Percentiles rank a stretch among this genome's conserved stretches.
These are phyloP conservation scores for Nematolebias whitei DNA, from an alignment of 2,113 vertebrate genomes.

Conservation along the genomic window DNA sequence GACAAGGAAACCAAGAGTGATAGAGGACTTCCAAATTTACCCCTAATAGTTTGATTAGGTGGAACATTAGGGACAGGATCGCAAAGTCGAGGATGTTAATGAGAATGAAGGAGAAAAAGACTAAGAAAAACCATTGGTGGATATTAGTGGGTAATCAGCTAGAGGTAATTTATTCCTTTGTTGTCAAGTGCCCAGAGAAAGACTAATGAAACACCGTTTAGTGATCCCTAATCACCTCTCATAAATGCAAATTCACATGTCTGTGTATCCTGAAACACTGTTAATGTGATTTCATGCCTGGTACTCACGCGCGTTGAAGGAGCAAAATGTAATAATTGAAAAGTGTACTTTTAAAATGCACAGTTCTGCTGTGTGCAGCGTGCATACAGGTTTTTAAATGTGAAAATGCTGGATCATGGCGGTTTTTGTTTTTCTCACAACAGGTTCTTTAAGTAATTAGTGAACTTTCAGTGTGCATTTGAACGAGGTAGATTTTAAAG, in stretches of 20 bases:
- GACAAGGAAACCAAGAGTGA: slow-evolving; percentile 9
- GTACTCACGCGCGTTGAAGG: slow-evolving; percentile 25
- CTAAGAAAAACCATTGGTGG: slow-evolving; percentile 38
- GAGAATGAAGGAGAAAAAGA: slow-evolving; percentile 32
- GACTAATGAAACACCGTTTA: slow-evolving; percentile 78
- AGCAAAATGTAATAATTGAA: neutral
- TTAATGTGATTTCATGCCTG: slow-evolving; percentile 7
- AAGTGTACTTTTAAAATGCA: slow-evolving; percentile 26
- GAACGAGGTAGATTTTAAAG: slow-evolving; percentile 17
- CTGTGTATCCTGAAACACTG: slow-evolving; percentile 31
- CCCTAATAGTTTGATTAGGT: slow-evolving; percentile 62
- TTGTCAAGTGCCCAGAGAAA: slow-evolving; percentile 71
- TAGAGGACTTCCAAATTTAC: slow-evolving; percentile 33
- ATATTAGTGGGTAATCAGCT: slow-evolving; percentile 81
- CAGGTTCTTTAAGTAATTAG: slow-evolving; percentile 20
- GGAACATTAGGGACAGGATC: slow-evolving; percentile 43
- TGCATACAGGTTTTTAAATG: slow-evolving; percentile 22
- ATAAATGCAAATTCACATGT: slow-evolving; percentile 25
- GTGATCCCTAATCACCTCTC: slow-evolving; percentile 76
- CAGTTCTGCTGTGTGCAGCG: slow-evolving; percentile 3
- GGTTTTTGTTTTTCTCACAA: slow-evolving; percentile 33
- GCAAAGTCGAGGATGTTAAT: slow-evolving; percentile 63
- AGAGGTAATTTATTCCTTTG: slow-evolving; percentile 79
- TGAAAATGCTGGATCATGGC: slow-evolving; percentile 8
- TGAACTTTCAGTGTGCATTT: slow-evolving; percentile 29